Conservation (phyloP, 2,113 vertebrate species). For the Colistium nudipinnis region DNA sequence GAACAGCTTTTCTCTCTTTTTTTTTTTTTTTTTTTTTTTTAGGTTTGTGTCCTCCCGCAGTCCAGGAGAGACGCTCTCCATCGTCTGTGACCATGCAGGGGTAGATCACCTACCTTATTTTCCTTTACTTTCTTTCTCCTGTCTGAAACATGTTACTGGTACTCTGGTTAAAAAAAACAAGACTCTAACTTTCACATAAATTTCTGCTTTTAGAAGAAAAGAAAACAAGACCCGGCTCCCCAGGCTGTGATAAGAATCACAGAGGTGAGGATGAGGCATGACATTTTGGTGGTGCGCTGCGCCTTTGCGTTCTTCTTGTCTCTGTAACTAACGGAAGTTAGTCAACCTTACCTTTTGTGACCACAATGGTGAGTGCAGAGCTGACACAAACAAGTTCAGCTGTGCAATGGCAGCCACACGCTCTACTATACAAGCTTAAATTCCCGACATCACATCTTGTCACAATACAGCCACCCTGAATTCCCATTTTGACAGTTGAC, state of each 20-base stretch:
- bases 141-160: not conserved
- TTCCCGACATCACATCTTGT: not conserved
- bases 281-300: not conserved
- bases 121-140: not conserved
- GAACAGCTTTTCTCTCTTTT: no score
- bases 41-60: conserved; percentile 68
- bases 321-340: conserved; percentile 64
- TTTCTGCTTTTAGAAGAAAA: conserved; percentile 80
- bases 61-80: conserved; percentile 58
- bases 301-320: not conserved
- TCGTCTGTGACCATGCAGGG: conserved; percentile 74
- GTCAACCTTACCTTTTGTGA: conserved; percentile 66
- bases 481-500: fast-evolving
- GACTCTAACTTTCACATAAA: conserved; percentile 21
- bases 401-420: not conserved
- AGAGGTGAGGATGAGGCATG: conserved; percentile 69
- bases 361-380: conserved; percentile 51
- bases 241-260: conserved; percentile 64
- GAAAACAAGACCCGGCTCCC: conserved; percentile 79
- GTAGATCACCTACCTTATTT: conserved; percentile 61
- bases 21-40: no score
- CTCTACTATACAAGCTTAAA: not conserved
- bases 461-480: not conserved
- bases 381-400: conserved; percentile 11
- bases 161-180: not conserved